Evolutionary conservation across 1,140 invertebrate genomes (phyloP), one percentile per base, ranked within the genome.

Genomic region (Pogonomyrmex californicus): DNA sequence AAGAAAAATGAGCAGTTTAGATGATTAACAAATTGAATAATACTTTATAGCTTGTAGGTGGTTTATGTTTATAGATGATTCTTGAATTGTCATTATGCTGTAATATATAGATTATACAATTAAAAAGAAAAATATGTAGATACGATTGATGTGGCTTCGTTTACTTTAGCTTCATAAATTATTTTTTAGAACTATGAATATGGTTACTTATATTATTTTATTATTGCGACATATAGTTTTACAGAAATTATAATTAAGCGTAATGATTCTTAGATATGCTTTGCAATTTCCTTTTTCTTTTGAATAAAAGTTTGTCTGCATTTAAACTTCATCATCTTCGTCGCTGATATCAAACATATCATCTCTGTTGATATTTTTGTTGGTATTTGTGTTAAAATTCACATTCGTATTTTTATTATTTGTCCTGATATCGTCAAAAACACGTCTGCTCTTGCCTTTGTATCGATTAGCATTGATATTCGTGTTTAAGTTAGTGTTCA

Each of bases 201-300:
- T 58, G 4, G 38, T 65, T 65, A 0, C 7, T 51, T 78, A 47
- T n/a, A 65, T 63, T 14, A 49, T 78, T 62, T 65, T 79, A 56
- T 81, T 68, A 54, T 23, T 10, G 23, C 12, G 41, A 79, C 14
- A 56, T 2, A 65, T 68, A 68, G 14, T 81, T 33, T 38, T 66
- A 56, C 17, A 30, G 36, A 51, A 54, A 23, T 68, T 23, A 54
- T 9, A 78, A 47, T 62, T 36, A 58, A 17, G 12, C 23, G 33
- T 14, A 60, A 5, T 14, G 14, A 49, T 70, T 10, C 36, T 71
- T 12, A 17, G 0, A 36, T 17, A 14, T 51, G 17, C 9, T 54
- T 71, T 6, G 17, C 33, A 5, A 71, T 36, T 14, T 47, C 14
- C 44, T 33, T 10, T 70, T 6, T 65, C 1, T 71, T 33, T 10